phyloP scores from a whole-genome alignment of 2,888 invertebrate genomes.

The Idaea aversata region DNA sequence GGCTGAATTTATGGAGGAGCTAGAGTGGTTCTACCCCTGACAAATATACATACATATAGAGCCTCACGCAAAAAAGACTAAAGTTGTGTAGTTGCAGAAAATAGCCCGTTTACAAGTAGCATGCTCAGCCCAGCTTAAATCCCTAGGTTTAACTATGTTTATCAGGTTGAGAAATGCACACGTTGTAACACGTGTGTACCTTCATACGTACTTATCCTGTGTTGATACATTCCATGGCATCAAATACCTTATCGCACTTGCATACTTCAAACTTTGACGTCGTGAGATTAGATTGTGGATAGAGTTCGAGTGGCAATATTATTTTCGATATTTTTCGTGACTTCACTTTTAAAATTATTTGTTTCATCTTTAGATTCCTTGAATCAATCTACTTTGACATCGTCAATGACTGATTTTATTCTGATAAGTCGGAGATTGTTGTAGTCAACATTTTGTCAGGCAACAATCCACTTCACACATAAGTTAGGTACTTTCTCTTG shows the following conservation, averaged over 20 bases:
- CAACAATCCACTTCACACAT: no score
- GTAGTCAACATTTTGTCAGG: no score
- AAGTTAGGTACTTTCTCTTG: no score
- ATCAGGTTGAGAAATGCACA: constrained; percentile 1
- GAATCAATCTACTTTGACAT: not conserved
- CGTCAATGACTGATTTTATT: no score
- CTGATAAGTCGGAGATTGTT: no score
- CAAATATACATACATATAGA: no score
- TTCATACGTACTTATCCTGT: not conserved
- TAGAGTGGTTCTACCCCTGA: no score
- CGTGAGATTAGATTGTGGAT: not conserved
- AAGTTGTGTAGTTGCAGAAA: no score
- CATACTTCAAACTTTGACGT: constrained; percentile 1
- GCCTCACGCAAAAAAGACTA: no score
- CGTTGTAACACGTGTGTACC: not conserved
- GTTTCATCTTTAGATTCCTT: not conserved
- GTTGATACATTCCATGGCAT: constrained; percentile 1
- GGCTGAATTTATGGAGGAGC: no score
- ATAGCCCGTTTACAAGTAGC: no score
- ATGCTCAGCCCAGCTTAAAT: not conserved
- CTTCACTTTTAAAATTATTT: not conserved
- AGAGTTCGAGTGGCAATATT: constrained; percentile 15
- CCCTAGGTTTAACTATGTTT: not conserved
- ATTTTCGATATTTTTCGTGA: not conserved
- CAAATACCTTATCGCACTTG: not conserved